These are phyloP conservation scores for Clepsis dumicolana DNA, from an alignment of 2,888 invertebrate species.

Conservation along the genomic window DNA sequence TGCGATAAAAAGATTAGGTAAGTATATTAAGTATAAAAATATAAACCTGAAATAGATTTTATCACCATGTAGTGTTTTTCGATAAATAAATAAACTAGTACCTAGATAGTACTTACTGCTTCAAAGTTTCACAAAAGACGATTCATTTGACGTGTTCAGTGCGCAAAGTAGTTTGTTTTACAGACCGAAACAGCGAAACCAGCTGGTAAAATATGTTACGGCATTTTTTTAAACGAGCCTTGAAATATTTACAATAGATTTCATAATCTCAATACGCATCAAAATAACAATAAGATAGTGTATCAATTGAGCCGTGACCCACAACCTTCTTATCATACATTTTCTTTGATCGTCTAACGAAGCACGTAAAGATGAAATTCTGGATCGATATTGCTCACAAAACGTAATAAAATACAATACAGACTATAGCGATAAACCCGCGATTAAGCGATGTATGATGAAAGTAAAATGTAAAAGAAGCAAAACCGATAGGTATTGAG, in stretches of 20 bases:
- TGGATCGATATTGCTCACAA: constrained; percentile 40
- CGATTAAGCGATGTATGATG: not conserved
- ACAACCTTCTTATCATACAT: constrained; percentile 27
- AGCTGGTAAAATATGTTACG: constrained; percentile 2
- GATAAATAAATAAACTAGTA: not conserved
- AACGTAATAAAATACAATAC: not conserved
- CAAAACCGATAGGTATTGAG: constrained; percentile 20
- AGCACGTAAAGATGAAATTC: constrained; percentile 21
- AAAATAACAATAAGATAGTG: constrained; percentile 39
- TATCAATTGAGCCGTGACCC: constrained; percentile 39
- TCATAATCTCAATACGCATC: constrained; percentile 15
- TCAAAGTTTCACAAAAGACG: not conserved
- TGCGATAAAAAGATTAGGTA: not conserved
- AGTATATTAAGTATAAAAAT: not conserved
- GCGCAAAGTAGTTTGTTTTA: not conserved
- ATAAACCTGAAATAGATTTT: not conserved
- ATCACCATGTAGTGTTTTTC: not conserved
- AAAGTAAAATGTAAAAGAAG: not conserved
- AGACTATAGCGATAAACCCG: not conserved
- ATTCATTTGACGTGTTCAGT: not conserved
- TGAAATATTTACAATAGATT: not conserved
- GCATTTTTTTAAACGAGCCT: not conserved
- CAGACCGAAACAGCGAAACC: not conserved
- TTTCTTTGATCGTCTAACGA: constrained; percentile 14
- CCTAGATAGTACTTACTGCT: not conserved